A percentile compares a stretch with the other conserved stretches of the same genome.
These are phyloP conservation scores for Ommatoiulus sabulosus DNA, from an alignment of 2,888 invertebrate genomes.

Conservation along the genomic window DNA sequence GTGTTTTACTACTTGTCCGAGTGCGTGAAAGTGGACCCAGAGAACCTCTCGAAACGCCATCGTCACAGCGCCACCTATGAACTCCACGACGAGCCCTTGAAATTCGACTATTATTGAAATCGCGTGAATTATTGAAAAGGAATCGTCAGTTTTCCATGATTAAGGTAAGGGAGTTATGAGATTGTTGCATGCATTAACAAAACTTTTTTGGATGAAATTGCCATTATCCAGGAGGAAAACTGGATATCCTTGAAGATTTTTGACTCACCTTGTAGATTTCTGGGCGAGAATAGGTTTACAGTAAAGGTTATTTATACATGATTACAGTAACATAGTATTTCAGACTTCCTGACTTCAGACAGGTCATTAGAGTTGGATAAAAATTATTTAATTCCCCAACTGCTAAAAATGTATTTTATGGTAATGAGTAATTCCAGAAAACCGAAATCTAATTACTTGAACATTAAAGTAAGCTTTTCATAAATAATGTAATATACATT, in stretches of 20 bases:
- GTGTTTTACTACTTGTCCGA: background rate
- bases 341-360: too few relatives aligned
- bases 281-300: too few relatives aligned
- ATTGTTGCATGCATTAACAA: too few relatives aligned
- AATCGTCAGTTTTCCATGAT: background rate
- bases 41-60: background rate
- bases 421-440: background rate
- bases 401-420: background rate
- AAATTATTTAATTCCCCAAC: too few relatives aligned
- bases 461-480: background rate
- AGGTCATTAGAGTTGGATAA: too few relatives aligned
- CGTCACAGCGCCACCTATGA: background rate
- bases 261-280: too few relatives aligned
- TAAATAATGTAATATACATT: too few relatives aligned
- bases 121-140: background rate
- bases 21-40: slow-evolving; percentile 9
- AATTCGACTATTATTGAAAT: background rate
- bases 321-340: too few relatives aligned
- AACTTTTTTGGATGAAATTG: too few relatives aligned
- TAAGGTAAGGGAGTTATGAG: background rate
- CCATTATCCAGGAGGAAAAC: too few relatives aligned
- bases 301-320: too few relatives aligned
- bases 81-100: background rate
- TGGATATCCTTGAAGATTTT: too few relatives aligned
- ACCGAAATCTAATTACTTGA: background rate